These are phyloP conservation scores for Bombus confusus DNA, from an alignment of 1,140 invertebrate species.

Conservation along the genomic window DNA sequence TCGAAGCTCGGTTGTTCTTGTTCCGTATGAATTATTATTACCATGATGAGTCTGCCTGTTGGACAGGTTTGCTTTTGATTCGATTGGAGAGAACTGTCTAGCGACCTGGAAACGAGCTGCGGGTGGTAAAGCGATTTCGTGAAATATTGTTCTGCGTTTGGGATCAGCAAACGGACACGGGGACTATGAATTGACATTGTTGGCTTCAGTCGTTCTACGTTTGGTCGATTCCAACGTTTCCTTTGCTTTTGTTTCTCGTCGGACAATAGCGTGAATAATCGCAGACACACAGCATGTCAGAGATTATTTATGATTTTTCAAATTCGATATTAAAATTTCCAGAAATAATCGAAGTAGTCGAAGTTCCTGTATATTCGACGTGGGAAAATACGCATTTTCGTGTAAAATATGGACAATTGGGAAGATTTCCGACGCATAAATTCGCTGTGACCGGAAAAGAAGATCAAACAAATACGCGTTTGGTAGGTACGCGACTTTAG, in stretches of 20 bases:
- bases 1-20: not conserved
- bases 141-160: constrained; percentile 9
- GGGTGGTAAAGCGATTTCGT: constrained; percentile 15
- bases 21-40: constrained; percentile 48
- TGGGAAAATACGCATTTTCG: not conserved
- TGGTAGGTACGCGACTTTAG: not conserved
- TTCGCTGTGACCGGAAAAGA: not conserved
- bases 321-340: not conserved
- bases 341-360: too few species aligned
- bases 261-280: not conserved
- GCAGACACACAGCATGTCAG: too few species aligned
- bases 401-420: not conserved
- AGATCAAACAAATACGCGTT: not conserved
- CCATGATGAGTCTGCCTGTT: constrained; percentile 38
- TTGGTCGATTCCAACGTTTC: not conserved
- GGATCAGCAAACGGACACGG: not conserved
- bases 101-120: constrained; percentile 27
- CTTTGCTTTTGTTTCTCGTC: not conserved
- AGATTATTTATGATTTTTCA: not conserved
- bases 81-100: constrained; percentile 2
- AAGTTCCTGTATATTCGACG: not conserved
- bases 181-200: not conserved
- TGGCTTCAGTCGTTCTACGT: not conserved
- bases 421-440: not conserved
- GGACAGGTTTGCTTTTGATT: not conserved